phyloP scores from a whole-genome alignment of 2,888 invertebrate species.

The Chorisops tibialis region DNA sequence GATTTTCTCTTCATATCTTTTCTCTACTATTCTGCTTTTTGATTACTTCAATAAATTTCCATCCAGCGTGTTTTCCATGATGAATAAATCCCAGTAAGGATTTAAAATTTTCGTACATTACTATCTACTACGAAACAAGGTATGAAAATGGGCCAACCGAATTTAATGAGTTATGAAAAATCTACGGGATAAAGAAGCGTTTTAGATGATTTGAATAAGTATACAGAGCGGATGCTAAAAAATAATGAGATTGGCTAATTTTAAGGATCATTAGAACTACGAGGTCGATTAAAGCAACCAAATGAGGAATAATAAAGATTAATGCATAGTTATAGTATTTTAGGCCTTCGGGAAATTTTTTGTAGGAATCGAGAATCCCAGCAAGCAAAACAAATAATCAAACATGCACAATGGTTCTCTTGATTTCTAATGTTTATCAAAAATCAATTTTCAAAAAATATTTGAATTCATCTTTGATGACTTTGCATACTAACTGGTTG shows the following conservation, averaged over 20 bases:
- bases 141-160: slow-evolving; percentile 5
- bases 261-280: background rate
- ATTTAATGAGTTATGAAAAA: slow-evolving; percentile 15
- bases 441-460: too few relatives aligned
- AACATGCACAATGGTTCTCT: too few relatives aligned
- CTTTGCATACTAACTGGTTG: too few relatives aligned
- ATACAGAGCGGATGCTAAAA: background rate
- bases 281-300: too few relatives aligned
- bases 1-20: background rate
- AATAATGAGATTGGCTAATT: background rate
- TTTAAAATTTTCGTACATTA: background rate
- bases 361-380: too few relatives aligned
- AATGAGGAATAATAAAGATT: too few relatives aligned
- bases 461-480: too few relatives aligned
- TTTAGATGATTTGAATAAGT: background rate
- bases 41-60: slow-evolving; percentile 17
- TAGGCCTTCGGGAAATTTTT: too few relatives aligned
- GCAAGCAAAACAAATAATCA: too few relatives aligned
- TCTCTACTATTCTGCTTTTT: slow-evolving; percentile 8
- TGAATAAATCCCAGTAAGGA: slow-evolving; percentile 15
- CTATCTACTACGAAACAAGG: slow-evolving; percentile 8
- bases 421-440: too few relatives aligned
- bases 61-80: slow-evolving; percentile 11
- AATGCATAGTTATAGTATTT: too few relatives aligned
- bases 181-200: slow-evolving; percentile 1